Evolutionary conservation across 2,113 vertebrate genomes (phyloP).

Genomic region (Saccopteryx leptura): DNA sequence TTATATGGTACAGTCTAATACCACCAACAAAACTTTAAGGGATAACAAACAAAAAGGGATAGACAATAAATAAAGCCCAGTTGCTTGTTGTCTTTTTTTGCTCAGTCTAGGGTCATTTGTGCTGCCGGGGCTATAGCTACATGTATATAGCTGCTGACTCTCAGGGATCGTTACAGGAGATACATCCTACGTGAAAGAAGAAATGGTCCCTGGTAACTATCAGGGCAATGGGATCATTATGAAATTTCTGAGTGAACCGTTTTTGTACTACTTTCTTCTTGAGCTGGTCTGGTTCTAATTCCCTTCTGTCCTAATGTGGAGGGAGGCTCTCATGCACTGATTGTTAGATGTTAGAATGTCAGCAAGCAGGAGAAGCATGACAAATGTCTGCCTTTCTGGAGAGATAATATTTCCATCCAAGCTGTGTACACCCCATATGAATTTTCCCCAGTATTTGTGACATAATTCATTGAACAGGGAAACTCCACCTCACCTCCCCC

Average conservation of each 20-base stretch:
- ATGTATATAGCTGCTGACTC: neutral
- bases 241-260: neutral
- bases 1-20: neutral
- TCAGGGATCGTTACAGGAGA: neutral
- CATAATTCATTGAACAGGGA: constrained; percentile 41
- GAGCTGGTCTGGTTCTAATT: neutral
- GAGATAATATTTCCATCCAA: constrained; percentile 52
- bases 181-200: neutral
- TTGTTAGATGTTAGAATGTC: constrained; percentile 57
- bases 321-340: constrained; percentile 65
- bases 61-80: neutral
- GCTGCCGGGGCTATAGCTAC: neutral
- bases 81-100: neutral
- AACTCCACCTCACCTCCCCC: neutral
- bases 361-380: constrained; percentile 80
- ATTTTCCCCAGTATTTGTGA: constrained; percentile 43
- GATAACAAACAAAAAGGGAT: neutral
- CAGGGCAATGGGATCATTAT: accelerated
- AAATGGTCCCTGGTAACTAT: constrained; percentile 64
- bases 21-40: neutral
- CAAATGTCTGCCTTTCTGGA: constrained; percentile 52
- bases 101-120: neutral
- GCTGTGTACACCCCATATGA: constrained; percentile 24
- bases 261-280: neutral
- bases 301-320: neutral